Evolutionary conservation across 37 sponge, comb jelly and placozoan genomes (phyloP), one percentile per base, ranked within the genome.

Genomic region (Tethya wilhelma): DNA sequence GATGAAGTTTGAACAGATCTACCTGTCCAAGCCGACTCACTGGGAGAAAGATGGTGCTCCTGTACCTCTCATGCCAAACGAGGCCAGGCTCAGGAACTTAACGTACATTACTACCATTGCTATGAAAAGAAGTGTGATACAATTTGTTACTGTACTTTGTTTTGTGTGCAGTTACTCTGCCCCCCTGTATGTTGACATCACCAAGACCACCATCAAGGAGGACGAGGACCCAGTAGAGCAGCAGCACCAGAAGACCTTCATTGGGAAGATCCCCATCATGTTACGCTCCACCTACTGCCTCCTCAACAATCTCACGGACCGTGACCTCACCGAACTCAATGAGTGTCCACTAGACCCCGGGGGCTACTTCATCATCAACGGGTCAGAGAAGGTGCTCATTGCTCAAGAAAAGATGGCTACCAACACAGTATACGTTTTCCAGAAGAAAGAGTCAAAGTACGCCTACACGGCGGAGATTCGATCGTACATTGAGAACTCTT

Each of bases 321-420:
- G 97, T 14, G 99, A 96, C 64, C 91, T 99, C 49, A 94, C 93
- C 11, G 99, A 99, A 56, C 91, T 99, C 28, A 99, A 99, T 68
- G 99, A 99, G 74, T 99, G 99, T 68, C 99, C 99, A 9, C 88
- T 99, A 17, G 99, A 99, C 81, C 97, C 97, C 17, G 99, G 99
- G 14, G 99, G 99, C 34, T 99, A 99, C 65, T 99, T 99, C 75
- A 81, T 99, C 37, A 94, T 99, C 73, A 99, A 99, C 42, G 99
- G 99, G 25, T 96, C 99, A 12, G 99, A 99, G 84, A 99, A 99
- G 67, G 92, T 99, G 17, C 89, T 99, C 39, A 99, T 99, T 44
- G 99, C 99, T 23, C 99, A 99, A 65, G 99, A 99, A 80, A 99
- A 99, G 66, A 99, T 99, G 99, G 98, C 97, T 31, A 96, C 99